phyloP scores from a whole-genome alignment of 92 coral and sea anemone genomes.

The Epizoanthus stellaris region DNA sequence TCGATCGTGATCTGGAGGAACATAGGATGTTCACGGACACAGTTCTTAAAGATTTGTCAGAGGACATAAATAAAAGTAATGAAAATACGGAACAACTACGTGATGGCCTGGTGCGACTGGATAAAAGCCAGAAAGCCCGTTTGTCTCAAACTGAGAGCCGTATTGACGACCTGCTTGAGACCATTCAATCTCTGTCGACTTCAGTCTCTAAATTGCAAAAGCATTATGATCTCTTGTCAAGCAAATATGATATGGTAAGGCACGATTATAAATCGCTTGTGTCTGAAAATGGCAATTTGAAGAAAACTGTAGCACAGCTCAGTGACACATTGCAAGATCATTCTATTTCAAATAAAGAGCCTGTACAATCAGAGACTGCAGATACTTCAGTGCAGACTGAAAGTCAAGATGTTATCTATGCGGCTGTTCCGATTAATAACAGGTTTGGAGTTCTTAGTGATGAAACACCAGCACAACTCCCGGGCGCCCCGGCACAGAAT shows the following conservation, averaged over 20 bases:
- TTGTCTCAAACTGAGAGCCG: background rate
- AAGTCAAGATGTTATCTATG: background rate
- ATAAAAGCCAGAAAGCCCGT: constrained; percentile 9
- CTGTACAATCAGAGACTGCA: background rate
- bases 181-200: constrained; percentile 6
- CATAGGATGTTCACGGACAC: background rate
- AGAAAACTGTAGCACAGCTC: background rate
- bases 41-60: background rate
- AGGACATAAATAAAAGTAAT: background rate
- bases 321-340: background rate
- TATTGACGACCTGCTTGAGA: constrained; percentile 2
- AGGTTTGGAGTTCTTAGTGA: constrained; percentile 9
- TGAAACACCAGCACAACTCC: constrained; percentile 8
- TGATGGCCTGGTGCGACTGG: constrained; percentile 9
- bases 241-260: constrained; percentile 3
- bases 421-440: background rate
- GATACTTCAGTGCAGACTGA: background rate
- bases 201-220: constrained; percentile 13
- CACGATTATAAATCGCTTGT: constrained; percentile 8
- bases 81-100: background rate
- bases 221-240: constrained; percentile 7
- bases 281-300: constrained; percentile 2
- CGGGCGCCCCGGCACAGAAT: background rate
- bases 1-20: background rate
- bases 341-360: background rate